phyloP scores from a whole-genome alignment of 2,113 vertebrate species.

The Lanius ludovicianus region DNA sequence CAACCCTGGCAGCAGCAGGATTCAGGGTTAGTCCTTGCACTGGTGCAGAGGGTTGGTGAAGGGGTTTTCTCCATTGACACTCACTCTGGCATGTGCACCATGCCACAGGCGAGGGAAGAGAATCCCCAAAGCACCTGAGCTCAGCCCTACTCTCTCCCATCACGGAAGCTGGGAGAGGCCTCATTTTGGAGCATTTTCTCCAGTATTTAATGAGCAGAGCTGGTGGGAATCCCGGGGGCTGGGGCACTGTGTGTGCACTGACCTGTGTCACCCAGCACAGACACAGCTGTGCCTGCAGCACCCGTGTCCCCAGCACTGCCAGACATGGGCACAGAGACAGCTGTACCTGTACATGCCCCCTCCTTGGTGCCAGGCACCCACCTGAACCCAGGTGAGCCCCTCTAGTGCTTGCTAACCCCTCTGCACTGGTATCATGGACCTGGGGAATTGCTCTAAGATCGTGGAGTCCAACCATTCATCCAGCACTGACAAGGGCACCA shows the following conservation, averaged over 20 bases:
- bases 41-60: neutral
- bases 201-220: neutral
- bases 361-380: neutral
- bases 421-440: neutral
- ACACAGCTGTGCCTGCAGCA: neutral
- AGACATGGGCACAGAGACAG: neutral
- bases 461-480: neutral
- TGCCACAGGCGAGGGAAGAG: neutral
- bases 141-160: neutral
- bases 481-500: neutral
- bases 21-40: neutral
- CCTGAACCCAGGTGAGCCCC: neutral
- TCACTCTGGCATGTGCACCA: fast-evolving
- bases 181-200: neutral
- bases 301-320: neutral
- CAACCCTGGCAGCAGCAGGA: neutral
- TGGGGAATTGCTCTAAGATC: neutral
- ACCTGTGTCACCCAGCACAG: neutral
- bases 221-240: neutral
- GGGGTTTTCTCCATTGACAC: neutral
- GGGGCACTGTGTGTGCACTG: too few species aligned
- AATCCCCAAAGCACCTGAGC: neutral
- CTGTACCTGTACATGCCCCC: fast-evolving
- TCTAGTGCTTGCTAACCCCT: neutral
- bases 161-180: neutral